These are phyloP conservation scores for Heterodera filipjevi DNA, from an alignment of 2,888 invertebrate species.

Conservation along the genomic window DNA sequence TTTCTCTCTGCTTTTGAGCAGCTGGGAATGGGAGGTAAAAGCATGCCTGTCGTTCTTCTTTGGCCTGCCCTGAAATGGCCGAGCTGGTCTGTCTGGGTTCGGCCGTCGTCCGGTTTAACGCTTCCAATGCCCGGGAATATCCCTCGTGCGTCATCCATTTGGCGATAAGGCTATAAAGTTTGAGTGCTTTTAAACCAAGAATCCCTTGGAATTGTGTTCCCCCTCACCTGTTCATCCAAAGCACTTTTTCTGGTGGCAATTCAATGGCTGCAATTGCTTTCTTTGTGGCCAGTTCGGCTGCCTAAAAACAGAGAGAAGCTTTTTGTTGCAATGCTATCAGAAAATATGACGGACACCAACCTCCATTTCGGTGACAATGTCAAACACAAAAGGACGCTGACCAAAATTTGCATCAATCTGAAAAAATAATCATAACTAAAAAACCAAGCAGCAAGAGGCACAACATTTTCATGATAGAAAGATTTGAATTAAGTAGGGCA, in stretches of 20 bases:
- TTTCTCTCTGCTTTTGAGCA: no score
- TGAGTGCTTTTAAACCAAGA: background rate
- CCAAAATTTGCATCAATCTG: constrained; percentile 90
- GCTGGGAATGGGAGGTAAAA: no score
- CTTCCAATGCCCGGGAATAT: constrained; percentile 90
- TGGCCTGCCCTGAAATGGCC: background rate
- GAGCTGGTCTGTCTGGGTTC: background rate
- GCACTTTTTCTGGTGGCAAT: constrained; percentile 47
- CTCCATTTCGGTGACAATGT: constrained; percentile 94
- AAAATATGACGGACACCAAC: constrained; percentile 58
- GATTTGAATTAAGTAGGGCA: no score
- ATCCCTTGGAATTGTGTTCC: no score
- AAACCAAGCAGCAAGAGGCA: no score
- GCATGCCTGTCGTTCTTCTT: constrained; percentile 12
- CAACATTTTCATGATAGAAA: no score
- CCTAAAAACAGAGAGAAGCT: constrained; percentile 32
- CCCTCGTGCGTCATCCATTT: constrained; percentile 97
- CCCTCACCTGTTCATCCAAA: constrained; percentile 53
- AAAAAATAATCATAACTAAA: no score
- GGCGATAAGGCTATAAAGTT: constrained; percentile 82
- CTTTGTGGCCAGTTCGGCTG: constrained; percentile 28
- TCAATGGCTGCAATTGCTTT: constrained; percentile 36
- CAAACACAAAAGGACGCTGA: constrained; percentile 92
- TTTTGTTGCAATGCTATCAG: no score
- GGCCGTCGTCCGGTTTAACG: constrained; percentile 84